Percentiles rank a stretch among this genome's conserved stretches.
Conservation (phyloP, 1,140 invertebrate genomes). For the Magallana ariakensis region DNA sequence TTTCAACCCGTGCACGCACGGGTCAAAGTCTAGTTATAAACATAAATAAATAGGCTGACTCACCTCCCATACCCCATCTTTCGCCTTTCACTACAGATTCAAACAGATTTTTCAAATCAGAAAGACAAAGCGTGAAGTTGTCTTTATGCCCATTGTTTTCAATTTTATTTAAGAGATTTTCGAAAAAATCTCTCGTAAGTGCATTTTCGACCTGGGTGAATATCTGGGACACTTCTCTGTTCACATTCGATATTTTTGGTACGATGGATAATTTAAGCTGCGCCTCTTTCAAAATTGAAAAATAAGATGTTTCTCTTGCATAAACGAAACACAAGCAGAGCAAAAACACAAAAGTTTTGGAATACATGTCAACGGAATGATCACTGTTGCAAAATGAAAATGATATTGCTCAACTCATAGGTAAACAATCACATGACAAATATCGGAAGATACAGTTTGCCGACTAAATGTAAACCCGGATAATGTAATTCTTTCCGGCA, state of each 20-base stretch:
- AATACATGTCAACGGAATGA: not conserved
- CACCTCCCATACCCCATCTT: not conserved
- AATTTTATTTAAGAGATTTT: not conserved
- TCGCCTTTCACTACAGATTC: not conserved
- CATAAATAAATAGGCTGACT: not conserved
- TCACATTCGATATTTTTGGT: not conserved
- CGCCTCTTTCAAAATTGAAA: not conserved
- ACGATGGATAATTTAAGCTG: not conserved
- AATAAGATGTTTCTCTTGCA: not conserved
- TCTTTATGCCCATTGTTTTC: not conserved
- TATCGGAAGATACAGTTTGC: not conserved
- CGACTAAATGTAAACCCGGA: not conserved
- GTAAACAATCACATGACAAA: not conserved
- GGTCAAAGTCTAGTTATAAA: too few relatives aligned
- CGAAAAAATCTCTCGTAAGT: not conserved
- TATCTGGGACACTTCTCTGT: conserved; percentile 9
- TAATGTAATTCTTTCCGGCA: too few relatives aligned
- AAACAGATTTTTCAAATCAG: not conserved
- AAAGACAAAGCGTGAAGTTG: not conserved
- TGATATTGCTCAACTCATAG: not conserved
- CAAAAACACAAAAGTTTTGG: not conserved
- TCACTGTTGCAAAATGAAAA: not conserved
- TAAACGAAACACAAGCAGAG: not conserved
- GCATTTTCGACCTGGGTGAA: not conserved
- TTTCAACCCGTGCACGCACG: too few relatives aligned